Base-by-base conservation (phyloP, 2,888 invertebrate species). In the Papilio protenor region DNA sequence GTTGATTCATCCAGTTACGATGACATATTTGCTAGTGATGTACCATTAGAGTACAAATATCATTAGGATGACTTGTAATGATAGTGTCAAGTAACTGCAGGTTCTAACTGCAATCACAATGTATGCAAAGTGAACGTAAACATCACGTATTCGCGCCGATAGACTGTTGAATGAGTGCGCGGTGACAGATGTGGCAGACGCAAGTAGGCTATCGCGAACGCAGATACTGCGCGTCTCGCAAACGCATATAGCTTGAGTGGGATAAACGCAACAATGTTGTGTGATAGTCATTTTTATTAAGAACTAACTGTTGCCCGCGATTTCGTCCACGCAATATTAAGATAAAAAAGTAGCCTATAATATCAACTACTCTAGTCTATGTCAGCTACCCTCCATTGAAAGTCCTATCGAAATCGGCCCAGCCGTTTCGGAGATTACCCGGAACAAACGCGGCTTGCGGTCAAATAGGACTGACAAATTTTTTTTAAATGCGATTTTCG, bases 161-260 rank as follows among this genome's bases (percentile, higher is more conserved):
- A 75, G 71, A 73, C 76, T 45, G 40, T 71, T 80, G 69, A 80
- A 72, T 79, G 66, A 81, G 23, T 40, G 3, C 6, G 10, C 52
- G 33, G 18, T n/a, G 47, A 61, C 55, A 80, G 79, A 80, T 77
- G 78, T 76, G 69, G 74, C 76, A 27, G 66, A 59, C 78, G 75
- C 16, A 79, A 79, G 77, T 79, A 72, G 80, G 80, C 78, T 81
- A 79, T 81, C 80, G 64, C 47, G 57, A 52, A 57, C 76, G 52
- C 69, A 40, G 61, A 77, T 78, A 69, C 33, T 52, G 69, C 70
- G 55, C 52, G 71, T 61, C 69, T 70, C 52, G 33, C 40, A 11
- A 69, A 40, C 69, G 27, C 16, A 1, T 11, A 55, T 71, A n/a
- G 18, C 57, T 72, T 57, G 23, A 66, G 55, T 66, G 27, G 23